Percentiles rank a stretch among this genome's conserved stretches.
Evolutionary conservation across 2,113 vertebrate species (phyloP).

Genomic region (Caranx melampygus): DNA sequence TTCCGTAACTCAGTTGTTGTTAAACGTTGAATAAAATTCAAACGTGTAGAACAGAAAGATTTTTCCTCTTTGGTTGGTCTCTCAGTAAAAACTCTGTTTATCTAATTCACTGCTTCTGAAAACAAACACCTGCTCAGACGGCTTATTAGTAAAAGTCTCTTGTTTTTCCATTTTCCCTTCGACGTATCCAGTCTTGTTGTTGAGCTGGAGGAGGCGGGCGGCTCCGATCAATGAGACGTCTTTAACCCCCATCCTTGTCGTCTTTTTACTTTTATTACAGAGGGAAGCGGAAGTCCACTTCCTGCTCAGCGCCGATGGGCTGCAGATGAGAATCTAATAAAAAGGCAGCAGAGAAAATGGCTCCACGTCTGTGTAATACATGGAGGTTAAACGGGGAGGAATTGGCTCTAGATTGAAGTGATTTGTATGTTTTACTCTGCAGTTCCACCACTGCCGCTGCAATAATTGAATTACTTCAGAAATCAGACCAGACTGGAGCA

Average conservation of each 20-base stretch:
- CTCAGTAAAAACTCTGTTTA: too few species aligned
- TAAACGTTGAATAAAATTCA: too few species aligned
- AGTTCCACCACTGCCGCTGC: slow-evolving; percentile 56
- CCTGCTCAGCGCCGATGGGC: slow-evolving; percentile 37
- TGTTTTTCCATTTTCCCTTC: too few species aligned
- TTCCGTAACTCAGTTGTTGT: too few species aligned
- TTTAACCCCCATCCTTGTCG: slow-evolving; percentile 31
- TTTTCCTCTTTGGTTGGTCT: too few species aligned
- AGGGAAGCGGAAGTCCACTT: slow-evolving; percentile 20
- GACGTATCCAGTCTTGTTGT: too few species aligned
- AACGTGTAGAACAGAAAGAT: too few species aligned
- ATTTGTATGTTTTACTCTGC: slow-evolving; percentile 75
- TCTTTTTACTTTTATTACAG: slow-evolving; percentile 14
- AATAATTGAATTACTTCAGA: slow-evolving; percentile 76
- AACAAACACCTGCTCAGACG: too few species aligned
- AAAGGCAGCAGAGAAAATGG: slow-evolving; percentile 55
- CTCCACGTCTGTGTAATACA: slow-evolving; percentile 57
- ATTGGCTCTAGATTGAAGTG: slow-evolving; percentile 74
- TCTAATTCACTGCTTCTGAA: too few species aligned
- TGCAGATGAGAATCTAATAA: slow-evolving; percentile 66
- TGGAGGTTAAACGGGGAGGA: slow-evolving; percentile 71
- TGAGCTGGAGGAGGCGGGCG: background rate
- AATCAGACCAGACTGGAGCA: slow-evolving; percentile 59
- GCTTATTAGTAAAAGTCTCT: too few species aligned
- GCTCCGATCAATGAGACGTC: slow-evolving; percentile 16